Base-by-base conservation (phyloP, 2,113 vertebrate species). In the Tachycineta bicolor region DNA sequence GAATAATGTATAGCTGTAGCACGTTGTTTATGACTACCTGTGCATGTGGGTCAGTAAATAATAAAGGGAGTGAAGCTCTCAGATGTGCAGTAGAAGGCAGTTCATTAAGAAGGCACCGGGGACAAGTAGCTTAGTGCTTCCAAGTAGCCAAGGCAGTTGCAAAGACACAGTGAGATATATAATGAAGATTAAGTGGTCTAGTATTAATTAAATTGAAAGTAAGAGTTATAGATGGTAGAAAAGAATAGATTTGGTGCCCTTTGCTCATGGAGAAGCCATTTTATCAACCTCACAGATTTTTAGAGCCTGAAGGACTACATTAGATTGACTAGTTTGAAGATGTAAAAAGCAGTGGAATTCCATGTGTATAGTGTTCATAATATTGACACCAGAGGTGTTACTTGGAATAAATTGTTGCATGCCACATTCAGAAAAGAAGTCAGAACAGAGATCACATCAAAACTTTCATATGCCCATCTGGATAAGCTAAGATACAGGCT, bases 161-260 rank as follows among this genome's bases (percentile, higher is more conserved):
- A 29, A 15, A 86, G 76, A 87, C 60, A 58, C 73, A 75, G 44
- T 86, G 39, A 96, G 71, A 53, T 86, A 81, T 17, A 37, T 83
- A 93, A 90, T 63, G 39, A 92, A 90, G 71, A 93, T 92, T 89
- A 92, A 81, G 60, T 0, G 1, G 23, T 75, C 93, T 43, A 49
- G 31, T 73, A 75, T 68, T 89, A 95, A 94, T 94, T 95, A 91
- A 94, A 84, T 17, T 73, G 64, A 70, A 90, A 49, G 39, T 70
- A 83, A 52, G 55, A 77, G 34, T 75, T 89, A 33, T 21, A 41
- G 21, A 16, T 22, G 18, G 37, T 68, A 83, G 60, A 60, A 94
- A 65, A 91, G 5, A 81, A 70, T 71, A 41, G 23, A 62, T 80
- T 56, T 44, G 26, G 4, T 90, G 50, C 11, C 31, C 28, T 82